A percentile compares a stretch with the other conserved stretches of the same genome.
phyloP scores from a whole-genome alignment of 1,140 invertebrate genomes.

The Zaprionus taronus region DNA sequence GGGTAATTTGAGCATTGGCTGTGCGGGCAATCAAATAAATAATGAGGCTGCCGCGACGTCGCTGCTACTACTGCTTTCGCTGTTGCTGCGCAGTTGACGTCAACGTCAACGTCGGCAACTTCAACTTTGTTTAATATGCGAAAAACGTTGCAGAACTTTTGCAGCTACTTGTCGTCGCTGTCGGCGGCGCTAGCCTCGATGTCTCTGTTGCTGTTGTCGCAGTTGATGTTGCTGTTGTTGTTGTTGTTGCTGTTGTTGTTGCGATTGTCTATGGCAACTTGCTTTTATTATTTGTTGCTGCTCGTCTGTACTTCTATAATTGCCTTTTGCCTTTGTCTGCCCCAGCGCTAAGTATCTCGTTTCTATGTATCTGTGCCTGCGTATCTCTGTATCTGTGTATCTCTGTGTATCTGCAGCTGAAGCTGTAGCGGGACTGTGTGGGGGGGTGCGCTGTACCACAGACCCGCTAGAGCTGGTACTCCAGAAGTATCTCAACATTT shows the following conservation, averaged over 20 bases:
- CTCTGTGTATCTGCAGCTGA: conserved; percentile 29
- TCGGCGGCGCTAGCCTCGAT: conserved; percentile 24
- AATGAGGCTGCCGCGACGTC: conserved; percentile 69
- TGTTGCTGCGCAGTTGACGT: conserved; percentile 10
- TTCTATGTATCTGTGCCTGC: conserved; percentile 25
- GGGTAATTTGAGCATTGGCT: conserved; percentile 76
- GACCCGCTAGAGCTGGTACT: conserved; percentile 1
- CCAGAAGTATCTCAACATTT: conserved; percentile 51
- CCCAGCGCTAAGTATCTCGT: conserved; percentile 60
- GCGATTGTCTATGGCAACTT: conserved; percentile 76
- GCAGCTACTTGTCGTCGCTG: conserved; percentile 52
- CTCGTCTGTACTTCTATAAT: conserved; percentile 77
- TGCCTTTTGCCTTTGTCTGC: conserved; percentile 74
- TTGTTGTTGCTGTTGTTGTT: conserved; percentile 54
- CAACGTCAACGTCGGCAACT: conserved; percentile 28
- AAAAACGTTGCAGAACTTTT: conserved; percentile 82
- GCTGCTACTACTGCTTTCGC: conserved; percentile 37
- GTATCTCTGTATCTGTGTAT: conserved; percentile 5
- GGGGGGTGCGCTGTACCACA: neutral
- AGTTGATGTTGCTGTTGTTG: conserved; percentile 37
- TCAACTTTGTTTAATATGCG: conserved; percentile 82
- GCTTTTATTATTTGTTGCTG: conserved; percentile 74
- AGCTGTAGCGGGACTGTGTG: neutral
- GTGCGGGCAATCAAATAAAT: conserved; percentile 81
- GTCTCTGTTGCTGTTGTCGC: conserved; percentile 36